phyloP scores from a whole-genome alignment of 2,113 vertebrate species.

The Vimba vimba region DNA sequence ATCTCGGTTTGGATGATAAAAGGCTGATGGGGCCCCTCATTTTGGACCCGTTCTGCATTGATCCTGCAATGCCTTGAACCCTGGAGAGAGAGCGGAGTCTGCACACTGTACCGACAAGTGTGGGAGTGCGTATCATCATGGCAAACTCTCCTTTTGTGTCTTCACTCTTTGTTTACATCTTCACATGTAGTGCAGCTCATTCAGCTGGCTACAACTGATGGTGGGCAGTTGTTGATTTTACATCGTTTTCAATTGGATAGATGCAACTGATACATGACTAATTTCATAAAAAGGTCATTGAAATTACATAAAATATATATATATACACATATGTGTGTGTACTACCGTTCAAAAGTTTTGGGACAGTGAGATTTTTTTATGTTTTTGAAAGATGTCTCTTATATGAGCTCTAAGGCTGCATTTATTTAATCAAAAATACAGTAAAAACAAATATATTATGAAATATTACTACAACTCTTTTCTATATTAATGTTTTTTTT shows the following conservation, averaged over 20 bases:
- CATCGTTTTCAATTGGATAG: slow-evolving; percentile 49
- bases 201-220: slow-evolving; percentile 14
- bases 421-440: neutral
- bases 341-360: too few relatives aligned
- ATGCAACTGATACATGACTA: neutral
- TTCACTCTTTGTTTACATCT: slow-evolving; percentile 15
- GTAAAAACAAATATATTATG: neutral
- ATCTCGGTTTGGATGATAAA: slow-evolving; percentile 47
- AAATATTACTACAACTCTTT: neutral
- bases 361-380: neutral
- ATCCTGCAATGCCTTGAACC: slow-evolving; percentile 36
- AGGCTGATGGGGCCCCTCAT: slow-evolving; percentile 47
- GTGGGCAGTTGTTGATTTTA: slow-evolving; percentile 14
- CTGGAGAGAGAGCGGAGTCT: slow-evolving; percentile 29
- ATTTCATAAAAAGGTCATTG: neutral
- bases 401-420: too few relatives aligned
- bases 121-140: slow-evolving; percentile 32
- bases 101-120: slow-evolving; percentile 33
- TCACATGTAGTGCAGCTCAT: slow-evolving; percentile 28
- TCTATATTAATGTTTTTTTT: neutral
- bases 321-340: too few relatives aligned
- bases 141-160: slow-evolving; percentile 5
- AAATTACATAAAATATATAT: neutral
- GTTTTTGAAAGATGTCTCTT: neutral
- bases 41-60: slow-evolving; percentile 45